A percentile compares a stretch with the other conserved stretches of the same genome.
Conservation (phyloP, 35 echinoderm and acorn worm genomes). For the Ptychodera flava region DNA sequence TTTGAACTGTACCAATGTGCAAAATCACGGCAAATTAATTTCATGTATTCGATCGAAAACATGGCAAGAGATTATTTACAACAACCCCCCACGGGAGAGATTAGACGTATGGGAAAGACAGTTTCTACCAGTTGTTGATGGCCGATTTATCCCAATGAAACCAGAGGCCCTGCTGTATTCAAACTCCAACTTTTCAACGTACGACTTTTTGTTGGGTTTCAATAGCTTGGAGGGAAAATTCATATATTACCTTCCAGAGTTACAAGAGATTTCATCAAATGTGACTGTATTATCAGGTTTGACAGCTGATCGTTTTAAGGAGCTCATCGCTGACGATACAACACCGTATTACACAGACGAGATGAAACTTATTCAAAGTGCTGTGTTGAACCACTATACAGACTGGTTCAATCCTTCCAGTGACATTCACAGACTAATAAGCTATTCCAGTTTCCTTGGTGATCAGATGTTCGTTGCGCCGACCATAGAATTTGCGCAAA, state of each 20-base stretch:
- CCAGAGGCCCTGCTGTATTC: constrained; percentile 35
- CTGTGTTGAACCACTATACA: background rate
- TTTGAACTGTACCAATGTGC: constrained; percentile 27
- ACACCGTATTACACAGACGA: background rate
- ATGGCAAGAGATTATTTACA: constrained; percentile 45
- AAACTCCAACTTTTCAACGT: constrained; percentile 17
- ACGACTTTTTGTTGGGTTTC: constrained; percentile 70
- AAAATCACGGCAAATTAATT: constrained; percentile 18
- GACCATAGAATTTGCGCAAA: constrained; percentile 28
- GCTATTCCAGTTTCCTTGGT: constrained; percentile 17
- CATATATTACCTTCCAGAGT: background rate
- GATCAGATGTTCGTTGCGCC: constrained; percentile 56
- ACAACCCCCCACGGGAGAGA: background rate
- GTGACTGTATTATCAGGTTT: background rate
- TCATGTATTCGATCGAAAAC: constrained; percentile 63
- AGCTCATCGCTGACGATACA: background rate
- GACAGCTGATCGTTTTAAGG: background rate
- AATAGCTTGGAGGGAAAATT: constrained; percentile 73
- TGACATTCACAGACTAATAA: background rate
- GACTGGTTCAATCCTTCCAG: background rate
- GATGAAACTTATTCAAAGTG: background rate
- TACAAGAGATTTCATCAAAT: background rate
- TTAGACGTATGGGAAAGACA: background rate
- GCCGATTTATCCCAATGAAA: constrained; percentile 48
- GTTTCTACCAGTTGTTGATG: constrained; percentile 81